A percentile compares a stretch with the other conserved stretches of the same genome.
These are phyloP conservation scores for Elegia similella DNA, from an alignment of 2,888 invertebrate genomes.

Conservation along the genomic window DNA sequence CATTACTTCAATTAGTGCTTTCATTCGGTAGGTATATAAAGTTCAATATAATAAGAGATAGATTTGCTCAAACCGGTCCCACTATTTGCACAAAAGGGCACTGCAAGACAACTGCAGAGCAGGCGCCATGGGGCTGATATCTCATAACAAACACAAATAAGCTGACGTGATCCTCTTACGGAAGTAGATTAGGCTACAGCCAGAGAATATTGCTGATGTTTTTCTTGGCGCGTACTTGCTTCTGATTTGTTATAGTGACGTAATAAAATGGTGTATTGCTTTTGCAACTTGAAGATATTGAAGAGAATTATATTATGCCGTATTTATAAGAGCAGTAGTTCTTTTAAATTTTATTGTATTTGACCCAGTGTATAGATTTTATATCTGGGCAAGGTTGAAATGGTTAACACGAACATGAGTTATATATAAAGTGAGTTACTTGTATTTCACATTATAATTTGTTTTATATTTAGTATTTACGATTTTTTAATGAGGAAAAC, in stretches of 20 bases:
- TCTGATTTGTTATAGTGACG: conserved; percentile 3
- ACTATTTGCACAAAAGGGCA: conserved; percentile 14
- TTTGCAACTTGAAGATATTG: not conserved
- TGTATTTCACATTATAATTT: no score
- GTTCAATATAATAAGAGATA: not conserved
- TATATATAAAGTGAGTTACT: no score
- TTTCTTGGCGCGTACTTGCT: conserved; percentile 4
- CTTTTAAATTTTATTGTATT: no score
- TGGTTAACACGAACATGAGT: no score
- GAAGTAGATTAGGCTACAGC: conserved; percentile 58
- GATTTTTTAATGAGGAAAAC: no score
- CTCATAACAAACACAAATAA: conserved; percentile 80
- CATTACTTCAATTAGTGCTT: no score
- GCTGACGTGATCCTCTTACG: conserved; percentile 79
- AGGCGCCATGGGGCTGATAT: conserved; percentile 63
- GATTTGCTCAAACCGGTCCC: not conserved
- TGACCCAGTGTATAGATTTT: no score
- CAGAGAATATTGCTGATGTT: conserved; percentile 19
- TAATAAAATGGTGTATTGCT: not conserved
- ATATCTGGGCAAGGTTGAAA: no score
- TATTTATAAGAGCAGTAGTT: no score
- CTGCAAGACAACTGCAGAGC: conserved; percentile 35
- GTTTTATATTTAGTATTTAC: no score
- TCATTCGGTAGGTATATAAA: no score
- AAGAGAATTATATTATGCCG: no score